Evolutionary conservation across 2,797 vertebrate genomes (phyloP), one percentile per base, ranked within the genome.

Genomic region (Manis javanica): DNA sequence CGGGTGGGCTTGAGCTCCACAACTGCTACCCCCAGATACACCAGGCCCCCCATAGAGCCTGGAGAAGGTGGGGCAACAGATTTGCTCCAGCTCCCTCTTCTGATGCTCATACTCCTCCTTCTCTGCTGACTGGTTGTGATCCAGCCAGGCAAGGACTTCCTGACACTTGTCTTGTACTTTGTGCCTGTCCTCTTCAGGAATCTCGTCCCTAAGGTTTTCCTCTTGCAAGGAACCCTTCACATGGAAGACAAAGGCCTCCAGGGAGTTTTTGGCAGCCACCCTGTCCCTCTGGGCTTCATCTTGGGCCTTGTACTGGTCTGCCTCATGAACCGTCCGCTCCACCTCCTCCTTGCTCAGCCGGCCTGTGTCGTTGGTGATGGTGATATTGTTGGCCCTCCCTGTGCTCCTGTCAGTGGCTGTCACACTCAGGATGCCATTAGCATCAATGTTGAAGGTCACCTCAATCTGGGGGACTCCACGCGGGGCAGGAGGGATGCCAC

Each of bases 391-490:
- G 71, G 93, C 88, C 77, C 98, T 98, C 42, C 97, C 98, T 0
- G 98, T 98, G 95, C 90, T 98, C 69, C 96, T 98, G 89, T 98
- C 98, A 63, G 82, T 92, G 14, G 97, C 98, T 0, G 96, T 98
- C 74, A 98, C 88, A 1, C 83, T 99, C 69, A 99, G 98, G 79
- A 99, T 99, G 53, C 98, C 98, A 5, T 98, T 99, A 66, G 98
- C 98, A 11, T 99, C 98, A 0, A 99, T 98, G 95, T 98, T 98
- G 21, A 99, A 99, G 24, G 98, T 99, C 14, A 99, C 98, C 90
- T 99, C 98, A 1, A 99, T 98, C 61, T 99, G 96, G 2, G 99
- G 98, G 11, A 99, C 96, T 0, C 98, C 98, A n/a, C 98, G 91
- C 7, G 98, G 98, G 1, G 98, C 98, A 6, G 98, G 98, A 14